Conservation (phyloP, 2,797 vertebrate genomes). For the Microctenopoma steveboyesi region DNA sequence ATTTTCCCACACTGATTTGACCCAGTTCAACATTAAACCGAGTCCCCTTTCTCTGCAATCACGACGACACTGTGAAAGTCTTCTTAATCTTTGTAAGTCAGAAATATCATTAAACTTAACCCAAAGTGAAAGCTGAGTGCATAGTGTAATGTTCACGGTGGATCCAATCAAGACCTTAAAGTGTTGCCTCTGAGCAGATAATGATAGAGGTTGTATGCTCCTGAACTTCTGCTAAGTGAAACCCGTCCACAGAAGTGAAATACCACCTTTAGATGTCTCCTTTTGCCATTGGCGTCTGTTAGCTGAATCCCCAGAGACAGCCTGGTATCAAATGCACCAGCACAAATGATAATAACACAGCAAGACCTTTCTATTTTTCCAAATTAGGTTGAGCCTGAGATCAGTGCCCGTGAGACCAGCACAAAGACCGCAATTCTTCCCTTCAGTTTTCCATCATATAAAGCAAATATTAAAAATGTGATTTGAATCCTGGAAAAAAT, state of each 20-base stretch:
- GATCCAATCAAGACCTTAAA: slow-evolving; percentile 47
- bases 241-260: slow-evolving; percentile 73
- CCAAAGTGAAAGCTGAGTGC: slow-evolving; percentile 32
- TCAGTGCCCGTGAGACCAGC: slow-evolving; percentile 68
- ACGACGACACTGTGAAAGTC: slow-evolving; percentile 67
- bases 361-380: slow-evolving; percentile 83
- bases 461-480: slow-evolving; percentile 91
- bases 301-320: slow-evolving; percentile 71
- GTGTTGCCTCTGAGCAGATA: slow-evolving; percentile 52
- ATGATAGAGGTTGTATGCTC: slow-evolving; percentile 60
- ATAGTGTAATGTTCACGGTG: slow-evolving; percentile 18
- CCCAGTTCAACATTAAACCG: slow-evolving; percentile 64
- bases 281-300: slow-evolving; percentile 66
- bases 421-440: slow-evolving; percentile 72
- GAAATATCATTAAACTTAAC: slow-evolving; percentile 49
- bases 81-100: slow-evolving; percentile 55
- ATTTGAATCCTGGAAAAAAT: slow-evolving; percentile 85
- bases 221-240: slow-evolving; percentile 72
- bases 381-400: slow-evolving; percentile 80
- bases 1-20: slow-evolving; percentile 81
- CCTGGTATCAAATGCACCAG: slow-evolving; percentile 82
- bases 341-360: slow-evolving; percentile 85
- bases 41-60: slow-evolving; percentile 58
- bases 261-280: slow-evolving; percentile 72
- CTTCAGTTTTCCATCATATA: slow-evolving; percentile 85